Evolutionary conservation across 2,113 vertebrate genomes (phyloP), one percentile per base, ranked within the genome.

Genomic region (Periophthalmus modestus): DNA sequence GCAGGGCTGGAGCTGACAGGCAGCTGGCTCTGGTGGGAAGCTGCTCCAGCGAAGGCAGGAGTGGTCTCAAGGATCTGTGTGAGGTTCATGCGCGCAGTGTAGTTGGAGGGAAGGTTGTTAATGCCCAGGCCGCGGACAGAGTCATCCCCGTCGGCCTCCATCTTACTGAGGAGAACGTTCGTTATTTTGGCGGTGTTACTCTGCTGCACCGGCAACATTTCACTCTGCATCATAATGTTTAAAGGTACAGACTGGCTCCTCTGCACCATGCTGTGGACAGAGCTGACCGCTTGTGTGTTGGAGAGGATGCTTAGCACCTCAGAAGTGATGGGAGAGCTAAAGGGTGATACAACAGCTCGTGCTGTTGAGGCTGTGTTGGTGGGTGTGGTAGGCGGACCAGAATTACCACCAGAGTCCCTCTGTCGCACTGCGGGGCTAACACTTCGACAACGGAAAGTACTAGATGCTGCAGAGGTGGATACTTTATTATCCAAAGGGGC

Each of bases 71-170:
- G 92, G 85, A 99, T 98, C 91, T 99, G 98, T 15, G 98, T 99
- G 87, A 99, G 97, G 94, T 99, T 99, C 97, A 99, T 97, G 71
- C 98, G 95, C 75, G 98, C 98, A 28, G 97, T 99, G 87, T 99
- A 99, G 92, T 98, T 99, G 62, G 98, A 97, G 61, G 98, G 95
- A 87, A 98, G 90, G 89, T 99, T 99, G 91, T 99, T 99, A 61
- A 99, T 94, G 82, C 98, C 98, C 86, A 99, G 92, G 75, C 98
- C 98, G 71, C 98, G 95, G 54, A 99, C 94, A 7, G 97, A 93
- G 75, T 99, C 98, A 55, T 99, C 97, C 0, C 93, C 95, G 28
- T 98, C 97, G 12, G 96, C 95, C 85, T 99, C 97, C 74, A 99
- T 96, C 93, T 99, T 99, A 91, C 92, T 99, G 83, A 99, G 94